Evolutionary conservation across 2,113 vertebrate genomes (phyloP), one percentile per base, ranked within the genome.

Genomic region (Brevimyrus niger): DNA sequence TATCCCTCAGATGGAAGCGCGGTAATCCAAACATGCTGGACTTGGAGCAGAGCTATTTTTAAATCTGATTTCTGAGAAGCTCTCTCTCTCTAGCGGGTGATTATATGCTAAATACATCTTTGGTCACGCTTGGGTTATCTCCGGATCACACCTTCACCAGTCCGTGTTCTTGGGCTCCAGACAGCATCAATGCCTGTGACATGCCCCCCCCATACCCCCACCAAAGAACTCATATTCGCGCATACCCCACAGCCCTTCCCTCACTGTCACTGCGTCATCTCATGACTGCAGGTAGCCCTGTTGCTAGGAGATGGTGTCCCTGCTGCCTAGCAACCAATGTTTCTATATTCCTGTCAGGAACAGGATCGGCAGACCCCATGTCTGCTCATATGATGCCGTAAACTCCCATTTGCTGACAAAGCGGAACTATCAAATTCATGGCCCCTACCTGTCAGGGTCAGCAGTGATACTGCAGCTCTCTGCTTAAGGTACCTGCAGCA

Each of bases 261-360:
- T 76, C 91, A 58, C 86, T 13, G 92, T 91, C 27, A 42, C 47
- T 91, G 42, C 2, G 31, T 91, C 92, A 90, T 91, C 92, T 92
- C 93, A 89, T 92, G 93, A 90, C 94, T 93, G 90, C 92, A 94
- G 93, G 92, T 92, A 93, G 86, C 82, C 46, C 35, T 90, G 95
- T 96, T 96, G 96, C 86, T 90, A 95, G 94, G 96, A 91, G 93
- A 95, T 46, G 82, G 55, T 3, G 91, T 94, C 95, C 93, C 89
- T 90, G 95, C 94, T 96, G 95, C 96, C 92, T 94, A 94, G 96
- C 95, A 97, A 96, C 96, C 93, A 91, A 91, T 89, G 87, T 91
- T 95, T 94, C 94, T 94, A 92, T 94, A 92, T 93, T 96, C 92
- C 84, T 42, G 3, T 92, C 94, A 95, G 91, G 89, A 96, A 94